Percentiles rank a stretch among this genome's conserved stretches.
Evolutionary conservation across 2,888 invertebrate species (phyloP).

Genomic region (Hetaerina titia): DNA sequence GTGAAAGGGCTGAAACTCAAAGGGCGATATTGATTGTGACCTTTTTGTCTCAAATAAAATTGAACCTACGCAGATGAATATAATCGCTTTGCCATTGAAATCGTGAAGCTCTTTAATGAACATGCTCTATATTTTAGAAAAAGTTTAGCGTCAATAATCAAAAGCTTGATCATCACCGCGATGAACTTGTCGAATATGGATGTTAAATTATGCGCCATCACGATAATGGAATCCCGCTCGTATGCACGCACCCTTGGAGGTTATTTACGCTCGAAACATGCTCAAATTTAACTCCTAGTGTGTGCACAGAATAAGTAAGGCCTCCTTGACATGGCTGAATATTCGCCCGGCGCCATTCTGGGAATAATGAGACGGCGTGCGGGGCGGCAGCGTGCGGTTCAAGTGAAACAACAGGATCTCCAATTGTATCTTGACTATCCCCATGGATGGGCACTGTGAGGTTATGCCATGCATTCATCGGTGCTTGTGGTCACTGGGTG

Average conservation of each 20-base stretch:
- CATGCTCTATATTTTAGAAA: too few relatives aligned
- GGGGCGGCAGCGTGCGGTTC: neutral
- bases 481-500: conserved; percentile 52
- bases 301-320: neutral
- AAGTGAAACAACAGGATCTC: neutral
- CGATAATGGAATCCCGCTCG: too few relatives aligned
- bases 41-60: too few relatives aligned
- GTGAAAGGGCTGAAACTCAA: too few relatives aligned
- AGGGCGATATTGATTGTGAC: too few relatives aligned
- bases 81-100: too few relatives aligned
- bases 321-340: neutral
- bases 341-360: neutral
- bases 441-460: neutral
- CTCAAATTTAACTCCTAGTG: neutral
- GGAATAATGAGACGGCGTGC: neutral
- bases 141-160: too few relatives aligned
- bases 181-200: too few relatives aligned
- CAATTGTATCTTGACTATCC: conserved; percentile 22
- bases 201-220: too few relatives aligned
- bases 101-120: too few relatives aligned
- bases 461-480: neutral
- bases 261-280: neutral
- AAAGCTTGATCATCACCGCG: too few relatives aligned
- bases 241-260: neutral
- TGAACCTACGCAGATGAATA: too few relatives aligned